Percentiles rank a stretch among this genome's conserved stretches.
Conservation (phyloP, 2,888 invertebrate species). For the Lydus trimaculatus region DNA sequence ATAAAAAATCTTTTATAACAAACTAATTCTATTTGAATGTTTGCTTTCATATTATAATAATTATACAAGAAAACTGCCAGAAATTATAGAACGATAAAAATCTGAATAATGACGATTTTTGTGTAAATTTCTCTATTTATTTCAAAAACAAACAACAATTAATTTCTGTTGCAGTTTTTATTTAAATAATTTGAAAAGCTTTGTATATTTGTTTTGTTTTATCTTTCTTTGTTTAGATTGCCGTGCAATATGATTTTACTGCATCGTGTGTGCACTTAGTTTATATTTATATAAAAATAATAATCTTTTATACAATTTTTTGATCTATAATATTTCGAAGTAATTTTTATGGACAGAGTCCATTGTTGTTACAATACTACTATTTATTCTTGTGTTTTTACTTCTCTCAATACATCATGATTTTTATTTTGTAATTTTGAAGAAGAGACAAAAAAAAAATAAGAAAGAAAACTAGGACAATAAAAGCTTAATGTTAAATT, state of each 20-base stretch:
- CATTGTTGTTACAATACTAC: conserved; percentile 31
- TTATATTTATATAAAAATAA: conserved; percentile 15
- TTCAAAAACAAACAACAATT: background rate
- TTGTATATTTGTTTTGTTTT: conserved; percentile 18
- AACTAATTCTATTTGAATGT: background rate
- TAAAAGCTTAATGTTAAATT: conserved; percentile 36
- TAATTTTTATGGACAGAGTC: conserved; percentile 29
- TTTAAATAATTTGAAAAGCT: background rate
- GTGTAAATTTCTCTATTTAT: background rate
- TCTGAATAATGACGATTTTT: background rate
- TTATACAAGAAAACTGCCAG: background rate
- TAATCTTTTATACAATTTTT: conserved; percentile 23
- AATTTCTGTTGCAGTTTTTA: conserved; percentile 1
- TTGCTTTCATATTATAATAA: background rate
- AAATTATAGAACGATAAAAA: background rate
- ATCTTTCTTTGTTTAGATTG: conserved; percentile 29
- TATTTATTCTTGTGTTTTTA: conserved; percentile 28
- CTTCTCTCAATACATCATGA: conserved; percentile 27
- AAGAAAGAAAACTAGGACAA: conserved; percentile 32
- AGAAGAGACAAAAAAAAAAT: conserved; percentile 15
- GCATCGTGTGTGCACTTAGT: conserved; percentile 27
- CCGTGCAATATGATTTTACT: conserved; percentile 46
- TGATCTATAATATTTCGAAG: conserved; percentile 22
- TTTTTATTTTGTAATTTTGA: conserved; percentile 30
- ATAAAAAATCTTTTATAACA: background rate